These are phyloP conservation scores for Ormyrus pomaceus DNA, from an alignment of 2,888 invertebrate genomes.

Conservation along the genomic window DNA sequence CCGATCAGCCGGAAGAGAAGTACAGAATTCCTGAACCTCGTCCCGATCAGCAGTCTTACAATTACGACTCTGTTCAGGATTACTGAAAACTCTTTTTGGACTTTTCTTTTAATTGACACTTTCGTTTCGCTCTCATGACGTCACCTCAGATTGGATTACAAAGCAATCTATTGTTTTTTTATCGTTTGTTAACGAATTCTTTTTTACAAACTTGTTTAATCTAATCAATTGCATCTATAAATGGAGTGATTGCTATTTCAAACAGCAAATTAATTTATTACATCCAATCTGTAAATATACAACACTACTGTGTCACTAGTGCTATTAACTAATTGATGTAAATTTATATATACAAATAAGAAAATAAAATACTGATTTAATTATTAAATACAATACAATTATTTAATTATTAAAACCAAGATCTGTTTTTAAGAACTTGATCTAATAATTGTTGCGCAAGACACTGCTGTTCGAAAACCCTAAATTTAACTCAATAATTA, in stretches of 20 bases:
- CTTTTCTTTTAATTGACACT: background rate
- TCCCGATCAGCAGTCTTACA: slow-evolving; percentile 58
- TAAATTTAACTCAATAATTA: background rate
- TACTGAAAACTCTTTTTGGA: slow-evolving; percentile 62
- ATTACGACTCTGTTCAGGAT: slow-evolving; percentile 72
- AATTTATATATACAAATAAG: slow-evolving; percentile 51
- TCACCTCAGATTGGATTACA: slow-evolving; percentile 43
- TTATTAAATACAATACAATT: slow-evolving; percentile 20
- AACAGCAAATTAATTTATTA: slow-evolving; percentile 18
- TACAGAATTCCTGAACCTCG: slow-evolving; percentile 81
- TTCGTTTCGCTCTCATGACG: background rate
- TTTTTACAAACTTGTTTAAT: background rate
- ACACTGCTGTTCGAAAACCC: background rate
- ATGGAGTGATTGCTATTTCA: background rate
- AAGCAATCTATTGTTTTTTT: slow-evolving; percentile 17
- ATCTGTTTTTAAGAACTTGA: too few relatives aligned
- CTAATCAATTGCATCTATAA: background rate
- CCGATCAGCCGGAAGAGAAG: slow-evolving; percentile 85
- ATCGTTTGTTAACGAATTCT: slow-evolving; percentile 3
- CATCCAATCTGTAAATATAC: slow-evolving; percentile 51
- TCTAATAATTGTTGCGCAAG: background rate
- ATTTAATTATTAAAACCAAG: background rate
- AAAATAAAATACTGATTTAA: slow-evolving; percentile 26
- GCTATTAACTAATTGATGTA: slow-evolving; percentile 35
- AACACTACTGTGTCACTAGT: slow-evolving; percentile 16